Base-by-base conservation (phyloP, 2,797 vertebrate species). In the Hoplostethus atlanticus region DNA sequence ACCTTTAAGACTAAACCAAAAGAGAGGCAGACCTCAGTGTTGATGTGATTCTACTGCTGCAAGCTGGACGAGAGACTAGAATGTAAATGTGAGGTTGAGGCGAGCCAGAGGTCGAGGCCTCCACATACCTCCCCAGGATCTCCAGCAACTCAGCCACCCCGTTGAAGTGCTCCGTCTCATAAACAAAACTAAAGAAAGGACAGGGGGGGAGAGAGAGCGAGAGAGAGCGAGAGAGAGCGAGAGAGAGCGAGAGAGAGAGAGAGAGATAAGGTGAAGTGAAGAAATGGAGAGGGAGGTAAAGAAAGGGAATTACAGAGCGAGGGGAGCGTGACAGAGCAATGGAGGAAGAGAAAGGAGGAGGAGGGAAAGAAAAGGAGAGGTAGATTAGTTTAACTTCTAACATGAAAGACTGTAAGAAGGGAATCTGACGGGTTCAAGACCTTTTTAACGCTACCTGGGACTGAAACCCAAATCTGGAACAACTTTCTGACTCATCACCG, bases 111-210 rank as follows among this genome's bases (percentile, higher is more conserved):
- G 21, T 21, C 1, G 67, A 13, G 63, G 68, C 46, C 64, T 73
- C 17, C 75, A 92, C 91, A 91, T 94, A 99, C 98, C 98, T 99
- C 94, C 98, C 97, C 96, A 99, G 93, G 95, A 99, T 99, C 96
- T 99, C 98, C 97, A 99, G 95, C 95, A 99, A 93, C 94, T 99
- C 98, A 76, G 98, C 98, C 93, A 99, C 98, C 53, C 97, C 98
- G 87, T 98, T 99, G 96, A 99, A 99, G 95, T 98, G 98, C 95
- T 99, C 98, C 76, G 98, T 99, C 97, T 99, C 98, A 97, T 98
- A 99, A 97, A 99, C 97, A 98, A 99, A 95, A 93, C 95, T 95
- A 88, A 16, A 67, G 58, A 59, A 21, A 8, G 55, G 64, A 79
- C 34, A 31, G 58, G 59, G 44, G 44, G 31, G 5, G 54, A 58